Base-by-base conservation (phyloP, 2,888 invertebrate genomes). In the Ferdinandea cuprea region DNA sequence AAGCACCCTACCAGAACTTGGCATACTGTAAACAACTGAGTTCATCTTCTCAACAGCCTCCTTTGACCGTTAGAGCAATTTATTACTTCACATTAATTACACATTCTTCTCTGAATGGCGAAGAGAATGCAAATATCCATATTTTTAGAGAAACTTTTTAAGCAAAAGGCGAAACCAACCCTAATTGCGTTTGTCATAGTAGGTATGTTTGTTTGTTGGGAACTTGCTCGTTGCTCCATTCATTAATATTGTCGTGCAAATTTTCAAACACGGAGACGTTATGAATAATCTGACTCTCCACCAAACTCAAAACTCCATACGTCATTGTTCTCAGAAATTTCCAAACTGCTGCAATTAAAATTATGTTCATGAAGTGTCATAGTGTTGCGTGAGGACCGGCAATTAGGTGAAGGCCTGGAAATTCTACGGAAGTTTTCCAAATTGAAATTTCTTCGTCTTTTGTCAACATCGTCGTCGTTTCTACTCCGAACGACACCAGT, bases 301-400 rank as follows among this genome's bases (percentile, higher is more conserved):
- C n/a, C n/a, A n/a, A n/a, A 52, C 15, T 17, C 7, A 44, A 17
- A 17, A 37, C 17, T 32, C 17, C 54, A 37, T 46, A 56, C 40
- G 63, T 28, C 56, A 37, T 72, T 63, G 63, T 54, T 54, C 50
- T 54, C 7, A 25, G 54, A 63, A 63, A 13, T 9, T 48, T 66
- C 58, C 40, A 58, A 74, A 66, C 40, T 13, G 40, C 58, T 66
- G 74, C 58, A 74, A 74, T 74, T 66, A 66, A 66, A 42, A 42
- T 66, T 66, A 74, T 74, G 59, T 59, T 66, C 58, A 66, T 66
- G 66, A 59, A 65, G 74, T 65, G 56, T 66, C 65, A 42, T 48
- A 17, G 56, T 44, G 13, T 66, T 66, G 68, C 76, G 68, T 76
- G 76, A 52, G 58, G 46, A 50, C 44, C 19, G 54, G 65, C 59